Base-by-base conservation (phyloP, 2,888 invertebrate genomes). In the Dolichomitus sp. region DNA sequence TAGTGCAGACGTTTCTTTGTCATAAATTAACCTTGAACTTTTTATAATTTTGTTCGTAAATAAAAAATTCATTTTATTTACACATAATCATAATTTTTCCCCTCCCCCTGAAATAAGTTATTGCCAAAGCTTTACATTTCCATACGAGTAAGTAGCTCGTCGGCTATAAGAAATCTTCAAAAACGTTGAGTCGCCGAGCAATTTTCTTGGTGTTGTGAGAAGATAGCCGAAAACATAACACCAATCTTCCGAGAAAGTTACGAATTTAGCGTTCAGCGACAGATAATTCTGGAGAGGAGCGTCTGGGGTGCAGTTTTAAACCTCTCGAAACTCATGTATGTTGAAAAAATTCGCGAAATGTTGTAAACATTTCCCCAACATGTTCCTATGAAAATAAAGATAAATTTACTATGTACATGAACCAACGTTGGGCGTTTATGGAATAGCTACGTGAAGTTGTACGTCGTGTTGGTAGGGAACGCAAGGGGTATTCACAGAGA, bases 251-350 rank as follows among this genome's bases (percentile, higher is more conserved):
- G 27, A 45, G 54, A 54, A 69, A 69, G 59, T 63, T 75, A 80
- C 63, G 45, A 75, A 80, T 73, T 80, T 74, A 40, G 68, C 68
- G 70, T 78, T 70, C 63, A 70, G 12, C 54, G 54, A 63, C 40
- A 45, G 68, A 65, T 72, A 74, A 74, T 80, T 68, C 52, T 19
- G 27, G 45, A 50, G 17, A 50, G 45, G 54, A 33, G 37, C 17
- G n/a, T 57, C 68, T 23, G 30, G 14, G 48, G 59, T 45, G 37
- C 19, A 69, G 12, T 70, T 40, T 40, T 40, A 61, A 17, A 61
- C 17, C 48, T 17, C 48, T 4, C 17, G n/a, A 61, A 17, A 33
- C 30, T 45, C 33, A 45, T 30, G 33, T 14, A 66, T 17, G 48
- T 40, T 17, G 19, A 40, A 52, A 59, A 74, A 74, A 77, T 37